Evolutionary conservation across 2,888 invertebrate genomes (phyloP).

Genomic region (Hirtodrosophila cameraria): DNA sequence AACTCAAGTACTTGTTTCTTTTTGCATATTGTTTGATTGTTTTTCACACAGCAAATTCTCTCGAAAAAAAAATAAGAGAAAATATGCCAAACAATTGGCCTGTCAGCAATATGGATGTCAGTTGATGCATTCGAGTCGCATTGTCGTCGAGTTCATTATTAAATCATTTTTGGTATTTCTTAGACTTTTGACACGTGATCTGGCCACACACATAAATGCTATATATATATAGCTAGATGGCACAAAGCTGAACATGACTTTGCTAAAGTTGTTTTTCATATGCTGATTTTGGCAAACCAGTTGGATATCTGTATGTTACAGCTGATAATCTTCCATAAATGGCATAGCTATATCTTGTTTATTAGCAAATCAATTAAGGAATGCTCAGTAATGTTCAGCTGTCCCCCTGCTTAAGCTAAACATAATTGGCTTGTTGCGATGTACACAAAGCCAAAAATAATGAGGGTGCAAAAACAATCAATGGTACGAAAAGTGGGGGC

Average conservation of each 20-base stretch:
- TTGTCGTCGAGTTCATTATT: constrained; percentile 73
- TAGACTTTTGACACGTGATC: constrained; percentile 64
- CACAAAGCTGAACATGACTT: constrained; percentile 69
- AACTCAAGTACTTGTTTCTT: constrained; percentile 63
- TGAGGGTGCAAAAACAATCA: constrained; percentile 63
- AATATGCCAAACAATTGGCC: constrained; percentile 60
- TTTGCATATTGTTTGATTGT: constrained; percentile 67
- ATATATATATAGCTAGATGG: neutral
- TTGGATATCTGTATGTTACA: constrained; percentile 19
- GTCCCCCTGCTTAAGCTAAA: constrained; percentile 61
- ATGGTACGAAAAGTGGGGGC: constrained; percentile 32
- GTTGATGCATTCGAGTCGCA: constrained; percentile 43
- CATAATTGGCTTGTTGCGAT: constrained; percentile 74
- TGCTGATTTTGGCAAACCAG: constrained; percentile 54
- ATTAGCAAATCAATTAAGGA: constrained; percentile 61
- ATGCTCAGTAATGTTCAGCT: constrained; percentile 46
- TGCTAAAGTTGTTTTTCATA: constrained; percentile 51
- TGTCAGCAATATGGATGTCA: constrained; percentile 71
- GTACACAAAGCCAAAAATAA: constrained; percentile 76
- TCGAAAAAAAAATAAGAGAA: constrained; percentile 43
- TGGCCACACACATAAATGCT: constrained; percentile 73
- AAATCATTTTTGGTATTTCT: constrained; percentile 59
- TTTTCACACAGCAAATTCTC: constrained; percentile 57
- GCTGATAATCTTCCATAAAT: constrained; percentile 59
- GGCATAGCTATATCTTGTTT: constrained; percentile 24